Percentiles rank a stretch among this genome's conserved stretches.
Conservation (phyloP, 2,797 vertebrate genomes). For the Chiloscyllium punctatum region DNA sequence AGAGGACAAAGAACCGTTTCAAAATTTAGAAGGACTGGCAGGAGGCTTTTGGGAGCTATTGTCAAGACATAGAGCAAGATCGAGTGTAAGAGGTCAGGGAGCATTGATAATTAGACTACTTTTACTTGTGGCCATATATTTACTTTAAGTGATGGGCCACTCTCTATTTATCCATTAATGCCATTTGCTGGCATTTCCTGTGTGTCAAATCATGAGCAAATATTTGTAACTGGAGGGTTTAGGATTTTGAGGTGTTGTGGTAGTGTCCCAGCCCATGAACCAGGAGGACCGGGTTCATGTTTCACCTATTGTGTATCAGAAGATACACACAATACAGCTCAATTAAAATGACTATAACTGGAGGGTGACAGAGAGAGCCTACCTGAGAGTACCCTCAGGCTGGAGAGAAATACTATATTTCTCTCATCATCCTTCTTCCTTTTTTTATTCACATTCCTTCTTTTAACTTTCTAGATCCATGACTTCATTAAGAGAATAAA, state of each 20-base stretch:
- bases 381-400: neutral
- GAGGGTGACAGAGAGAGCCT: neutral
- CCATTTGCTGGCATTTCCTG: neutral
- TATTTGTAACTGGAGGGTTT: neutral
- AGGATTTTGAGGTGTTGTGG: no score
- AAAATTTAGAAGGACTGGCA: neutral
- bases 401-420: neutral
- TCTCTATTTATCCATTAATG: neutral
- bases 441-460: neutral
- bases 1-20: neutral
- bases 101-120: neutral
- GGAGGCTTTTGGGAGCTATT: neutral
- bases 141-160: neutral
- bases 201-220: neutral
- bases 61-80: neutral
- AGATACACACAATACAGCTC: no score
- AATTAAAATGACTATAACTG: neutral
- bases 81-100: neutral
- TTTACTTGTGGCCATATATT: neutral
- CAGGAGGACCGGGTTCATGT: no score
- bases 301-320: no score
- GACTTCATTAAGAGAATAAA: constrained; percentile 35
- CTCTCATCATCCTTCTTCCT: neutral
- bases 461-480: constrained; percentile 20
- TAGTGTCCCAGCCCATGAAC: no score